phyloP scores from a whole-genome alignment of 2,888 invertebrate genomes.

The Palloptera scutellata region DNA sequence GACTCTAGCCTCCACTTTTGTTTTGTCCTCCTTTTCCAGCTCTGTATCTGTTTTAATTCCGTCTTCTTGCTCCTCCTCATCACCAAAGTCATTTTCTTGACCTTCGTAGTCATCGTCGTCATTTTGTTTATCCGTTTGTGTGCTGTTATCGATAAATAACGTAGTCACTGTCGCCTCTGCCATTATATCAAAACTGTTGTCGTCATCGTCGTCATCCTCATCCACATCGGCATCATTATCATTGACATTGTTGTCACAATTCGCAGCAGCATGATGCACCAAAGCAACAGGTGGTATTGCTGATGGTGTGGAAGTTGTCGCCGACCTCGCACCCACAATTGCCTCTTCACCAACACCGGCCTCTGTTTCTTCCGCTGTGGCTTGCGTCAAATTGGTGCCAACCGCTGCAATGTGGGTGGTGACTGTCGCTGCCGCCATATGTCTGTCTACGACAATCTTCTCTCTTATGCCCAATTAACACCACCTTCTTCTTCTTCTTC shows the following conservation, averaged over 20 bases:
- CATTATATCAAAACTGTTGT: background rate
- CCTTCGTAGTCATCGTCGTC: background rate
- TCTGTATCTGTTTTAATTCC: background rate
- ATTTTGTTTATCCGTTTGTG: conserved; percentile 18
- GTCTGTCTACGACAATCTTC: conserved; percentile 16
- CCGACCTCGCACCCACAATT: background rate
- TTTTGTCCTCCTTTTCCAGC: background rate
- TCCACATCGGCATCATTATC: background rate
- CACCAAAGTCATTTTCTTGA: conserved; percentile 5
- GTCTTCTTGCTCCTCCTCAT: background rate
- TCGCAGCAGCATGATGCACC: conserved; percentile 3
- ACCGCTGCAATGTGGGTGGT: conserved; percentile 42
- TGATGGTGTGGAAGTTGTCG: conserved; percentile 18
- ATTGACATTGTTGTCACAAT: background rate
- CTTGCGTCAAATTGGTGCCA: conserved; percentile 1
- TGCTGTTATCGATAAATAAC: conserved; percentile 25
- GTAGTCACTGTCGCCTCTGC: conserved; percentile 22
- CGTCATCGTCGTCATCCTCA: conserved; percentile 1
- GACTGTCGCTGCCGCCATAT: conserved; percentile 52
- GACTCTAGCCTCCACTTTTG: background rate
- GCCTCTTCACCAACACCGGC: conserved; percentile 1
- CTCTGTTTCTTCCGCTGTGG: background rate
- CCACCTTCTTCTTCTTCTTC: background rate
- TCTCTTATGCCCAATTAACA: background rate
- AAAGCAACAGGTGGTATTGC: conserved; percentile 23